Evolutionary conservation across 2,797 vertebrate genomes (phyloP).

Genomic region (Pterois miles): DNA sequence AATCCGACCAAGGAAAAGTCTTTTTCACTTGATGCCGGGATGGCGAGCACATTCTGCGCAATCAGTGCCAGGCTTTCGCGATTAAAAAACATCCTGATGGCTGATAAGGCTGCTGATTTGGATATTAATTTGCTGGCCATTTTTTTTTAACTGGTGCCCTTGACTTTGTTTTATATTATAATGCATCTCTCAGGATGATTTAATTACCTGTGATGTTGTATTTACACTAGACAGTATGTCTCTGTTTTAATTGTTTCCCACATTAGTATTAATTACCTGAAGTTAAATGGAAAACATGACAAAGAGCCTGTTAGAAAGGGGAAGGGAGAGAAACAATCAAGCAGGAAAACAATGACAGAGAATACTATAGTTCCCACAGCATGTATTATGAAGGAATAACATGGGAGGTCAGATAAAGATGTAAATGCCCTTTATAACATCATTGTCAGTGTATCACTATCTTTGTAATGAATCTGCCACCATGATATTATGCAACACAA

Average conservation of each 20-base stretch:
- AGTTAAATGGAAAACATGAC: not conserved
- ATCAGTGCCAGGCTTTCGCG: too few species aligned
- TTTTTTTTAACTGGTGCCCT: not conserved
- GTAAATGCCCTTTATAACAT: not conserved
- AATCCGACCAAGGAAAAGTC: too few species aligned
- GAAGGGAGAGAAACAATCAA: not conserved
- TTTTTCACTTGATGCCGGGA: too few species aligned
- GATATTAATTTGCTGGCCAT: not conserved
- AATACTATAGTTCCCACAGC: not conserved
- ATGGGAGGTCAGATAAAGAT: not conserved
- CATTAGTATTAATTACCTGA: not conserved
- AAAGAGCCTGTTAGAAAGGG: not conserved
- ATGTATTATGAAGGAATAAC: not conserved
- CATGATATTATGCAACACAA: not conserved
- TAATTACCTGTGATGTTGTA: not conserved
- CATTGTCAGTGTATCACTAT: not conserved
- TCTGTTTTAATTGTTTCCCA: not conserved
- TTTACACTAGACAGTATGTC: too few species aligned
- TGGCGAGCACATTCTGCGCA: not conserved
- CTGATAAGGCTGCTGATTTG: too few species aligned
- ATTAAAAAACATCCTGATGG: too few species aligned
- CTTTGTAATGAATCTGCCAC: not conserved
- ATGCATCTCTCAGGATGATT: not conserved
- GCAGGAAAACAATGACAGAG: not conserved
- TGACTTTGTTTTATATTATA: not conserved